A percentile compares a stretch with the other conserved stretches of the same genome.
Conservation (phyloP, 53 echinoderm and acorn worm species). For the Astropecten irregularis region DNA sequence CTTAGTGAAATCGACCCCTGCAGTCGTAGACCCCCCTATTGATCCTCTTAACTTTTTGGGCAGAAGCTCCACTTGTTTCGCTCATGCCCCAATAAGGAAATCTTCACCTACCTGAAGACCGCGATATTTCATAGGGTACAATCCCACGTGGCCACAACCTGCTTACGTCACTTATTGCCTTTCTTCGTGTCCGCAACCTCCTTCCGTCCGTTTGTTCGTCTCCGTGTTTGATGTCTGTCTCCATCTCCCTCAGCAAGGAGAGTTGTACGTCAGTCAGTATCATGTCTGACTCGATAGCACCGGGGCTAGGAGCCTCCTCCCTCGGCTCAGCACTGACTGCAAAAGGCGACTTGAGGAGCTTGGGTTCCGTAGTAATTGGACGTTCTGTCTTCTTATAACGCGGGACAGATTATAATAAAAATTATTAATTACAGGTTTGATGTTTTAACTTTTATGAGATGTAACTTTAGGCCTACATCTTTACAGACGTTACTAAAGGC, state of each 20-base stretch:
- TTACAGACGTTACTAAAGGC: too few relatives aligned
- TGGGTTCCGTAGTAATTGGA: background rate
- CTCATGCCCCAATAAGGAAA: too few relatives aligned
- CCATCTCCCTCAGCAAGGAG: background rate
- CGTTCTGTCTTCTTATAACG: too few relatives aligned
- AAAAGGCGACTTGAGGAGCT: background rate
- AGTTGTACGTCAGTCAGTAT: background rate
- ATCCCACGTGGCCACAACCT: constrained; percentile 2
- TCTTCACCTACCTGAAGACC: background rate
- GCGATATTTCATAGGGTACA: background rate
- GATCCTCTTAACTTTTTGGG: too few relatives aligned
- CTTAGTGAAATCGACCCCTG: too few relatives aligned
- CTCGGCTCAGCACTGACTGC: background rate
- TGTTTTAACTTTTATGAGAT: too few relatives aligned
- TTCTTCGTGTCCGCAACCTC: background rate
- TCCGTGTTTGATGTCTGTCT: background rate
- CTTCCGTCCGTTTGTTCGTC: background rate
- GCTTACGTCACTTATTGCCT: background rate
- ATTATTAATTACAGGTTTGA: too few relatives aligned
- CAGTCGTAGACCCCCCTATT: too few relatives aligned
- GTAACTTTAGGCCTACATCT: too few relatives aligned
- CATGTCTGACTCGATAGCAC: constrained; percentile 5
- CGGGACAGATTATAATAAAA: too few relatives aligned
- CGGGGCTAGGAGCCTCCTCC: background rate
- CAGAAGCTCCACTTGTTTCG: too few relatives aligned